Evolutionary conservation across 37 sponge, comb jelly and placozoan species (phyloP).

Genomic region (Halisarca cf. caerulea): DNA sequence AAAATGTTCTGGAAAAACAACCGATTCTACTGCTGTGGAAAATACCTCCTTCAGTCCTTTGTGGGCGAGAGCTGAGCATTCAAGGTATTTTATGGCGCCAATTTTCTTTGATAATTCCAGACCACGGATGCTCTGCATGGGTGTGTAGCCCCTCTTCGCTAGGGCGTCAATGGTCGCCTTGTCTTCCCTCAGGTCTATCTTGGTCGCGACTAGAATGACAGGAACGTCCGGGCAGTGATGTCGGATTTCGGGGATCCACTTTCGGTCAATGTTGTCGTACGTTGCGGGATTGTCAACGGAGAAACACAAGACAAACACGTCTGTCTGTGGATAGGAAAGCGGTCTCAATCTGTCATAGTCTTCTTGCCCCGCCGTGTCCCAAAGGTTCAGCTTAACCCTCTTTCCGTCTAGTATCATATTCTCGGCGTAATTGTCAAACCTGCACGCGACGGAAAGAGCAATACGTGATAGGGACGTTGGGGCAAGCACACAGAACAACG

Average conservation of each 20-base stretch:
- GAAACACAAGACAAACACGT: constrained; percentile 37
- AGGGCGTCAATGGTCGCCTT: constrained; percentile 52
- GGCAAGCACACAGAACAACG: too few relatives aligned
- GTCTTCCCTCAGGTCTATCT: constrained; percentile 83
- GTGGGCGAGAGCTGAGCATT: constrained; percentile 83
- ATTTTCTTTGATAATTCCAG: constrained; percentile 76
- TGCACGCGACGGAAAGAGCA: background rate
- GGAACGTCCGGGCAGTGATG: constrained; percentile 92
- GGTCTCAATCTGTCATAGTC: constrained; percentile 46
- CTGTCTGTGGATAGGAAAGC: constrained; percentile 35
- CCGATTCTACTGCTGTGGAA: constrained; percentile 48
- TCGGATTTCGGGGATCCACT: constrained; percentile 80
- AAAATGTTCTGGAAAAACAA: constrained; percentile 25
- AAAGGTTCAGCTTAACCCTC: constrained; percentile 29
- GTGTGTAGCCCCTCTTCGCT: constrained; percentile 38
- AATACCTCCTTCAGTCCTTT: constrained; percentile 86
- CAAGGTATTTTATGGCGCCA: constrained; percentile 78
- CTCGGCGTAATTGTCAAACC: constrained; percentile 45
- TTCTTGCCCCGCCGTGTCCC: constrained; percentile 45
- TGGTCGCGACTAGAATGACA: constrained; percentile 80
- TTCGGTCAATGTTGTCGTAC: constrained; percentile 64
- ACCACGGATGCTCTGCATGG: constrained; percentile 70
- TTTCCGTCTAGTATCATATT: constrained; percentile 29
- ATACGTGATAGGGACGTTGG: background rate
- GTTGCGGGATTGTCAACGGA: constrained; percentile 65